phyloP scores from a whole-genome alignment of 1,140 invertebrate genomes.

The Calliphora vicina region DNA sequence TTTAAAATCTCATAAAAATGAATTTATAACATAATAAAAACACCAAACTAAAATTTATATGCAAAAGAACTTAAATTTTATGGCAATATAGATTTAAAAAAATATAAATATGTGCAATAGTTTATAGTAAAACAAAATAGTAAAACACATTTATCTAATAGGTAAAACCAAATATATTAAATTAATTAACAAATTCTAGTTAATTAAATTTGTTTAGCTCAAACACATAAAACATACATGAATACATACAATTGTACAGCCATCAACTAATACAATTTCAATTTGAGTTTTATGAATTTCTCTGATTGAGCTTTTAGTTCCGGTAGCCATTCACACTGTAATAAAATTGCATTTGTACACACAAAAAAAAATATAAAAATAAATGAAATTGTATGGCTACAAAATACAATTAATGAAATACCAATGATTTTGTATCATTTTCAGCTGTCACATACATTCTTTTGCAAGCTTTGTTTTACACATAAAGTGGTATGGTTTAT shows the following conservation, averaged over 20 bases:
- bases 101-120: neutral
- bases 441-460: neutral
- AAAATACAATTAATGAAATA: slow-evolving; percentile 10
- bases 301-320: neutral
- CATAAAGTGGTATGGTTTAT: neutral
- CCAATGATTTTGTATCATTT: neutral
- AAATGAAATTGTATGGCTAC: neutral
- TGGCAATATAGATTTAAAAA: neutral
- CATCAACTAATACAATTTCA: neutral
- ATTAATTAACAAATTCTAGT: slow-evolving; percentile 11
- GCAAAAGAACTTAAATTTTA: neutral
- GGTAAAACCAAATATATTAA: neutral
- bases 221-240: neutral
- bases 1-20: neutral
- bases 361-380: neutral
- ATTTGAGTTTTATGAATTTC: neutral
- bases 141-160: no score
- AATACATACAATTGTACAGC: neutral
- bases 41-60: neutral
- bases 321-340: neutral
- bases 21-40: neutral
- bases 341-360: neutral
- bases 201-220: neutral
- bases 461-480: neutral
- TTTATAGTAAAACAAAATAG: neutral